Percentiles rank a stretch among this genome's conserved stretches.
Conservation (phyloP, 2,797 vertebrate genomes). For the Argentina silus region DNA sequence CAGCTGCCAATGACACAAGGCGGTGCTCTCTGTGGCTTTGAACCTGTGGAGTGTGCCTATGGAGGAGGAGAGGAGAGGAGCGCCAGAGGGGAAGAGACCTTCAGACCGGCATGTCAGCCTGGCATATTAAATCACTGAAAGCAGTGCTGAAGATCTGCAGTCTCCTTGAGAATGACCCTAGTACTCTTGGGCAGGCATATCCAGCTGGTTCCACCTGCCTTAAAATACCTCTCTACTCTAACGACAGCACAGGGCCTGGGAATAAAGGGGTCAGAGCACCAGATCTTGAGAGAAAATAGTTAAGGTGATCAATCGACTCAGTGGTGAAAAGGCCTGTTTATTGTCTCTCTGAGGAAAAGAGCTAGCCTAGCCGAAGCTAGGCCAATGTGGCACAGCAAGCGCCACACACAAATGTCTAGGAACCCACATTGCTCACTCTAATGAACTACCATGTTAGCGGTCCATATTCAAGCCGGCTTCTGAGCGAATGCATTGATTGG, state of each 20-base stretch:
- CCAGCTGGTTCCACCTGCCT: background rate
- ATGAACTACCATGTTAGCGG: too few species aligned
- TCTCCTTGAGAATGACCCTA: constrained; percentile 4
- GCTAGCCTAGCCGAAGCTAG: too few species aligned
- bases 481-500: too few species aligned
- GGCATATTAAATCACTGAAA: constrained; percentile 8
- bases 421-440: too few species aligned
- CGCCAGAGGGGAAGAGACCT: background rate
- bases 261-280: background rate
- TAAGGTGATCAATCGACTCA: background rate
- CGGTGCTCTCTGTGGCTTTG: constrained; percentile 14
- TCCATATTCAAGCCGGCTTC: too few species aligned
- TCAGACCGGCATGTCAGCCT: constrained; percentile 5
- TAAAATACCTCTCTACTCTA: background rate
- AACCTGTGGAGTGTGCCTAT: constrained; percentile 21
- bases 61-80: constrained; percentile 4
- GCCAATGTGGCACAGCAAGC: too few species aligned
- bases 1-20: constrained; percentile 5
- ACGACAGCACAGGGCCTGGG: background rate
- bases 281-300: background rate
- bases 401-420: too few species aligned
- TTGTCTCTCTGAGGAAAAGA: background rate
- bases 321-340: background rate
- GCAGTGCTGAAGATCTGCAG: background rate
- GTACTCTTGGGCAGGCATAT: background rate